A percentile compares a stretch with the other conserved stretches of the same genome.
phyloP scores from a whole-genome alignment of 2,797 vertebrate genomes.

The Epinephelus coioides region DNA sequence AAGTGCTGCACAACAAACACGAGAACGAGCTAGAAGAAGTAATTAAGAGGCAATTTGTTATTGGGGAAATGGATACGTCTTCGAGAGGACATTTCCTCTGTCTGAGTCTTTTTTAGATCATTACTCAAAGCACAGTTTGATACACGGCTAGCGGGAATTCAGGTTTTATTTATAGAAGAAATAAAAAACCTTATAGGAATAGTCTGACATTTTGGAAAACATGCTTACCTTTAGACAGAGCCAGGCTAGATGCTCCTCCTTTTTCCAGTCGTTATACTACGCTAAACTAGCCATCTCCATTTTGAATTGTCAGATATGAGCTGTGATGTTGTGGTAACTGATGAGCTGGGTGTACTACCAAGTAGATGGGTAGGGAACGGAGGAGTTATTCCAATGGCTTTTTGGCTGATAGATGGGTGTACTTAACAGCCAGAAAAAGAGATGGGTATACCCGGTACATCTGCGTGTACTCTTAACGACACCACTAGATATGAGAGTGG shows the following conservation, averaged over 20 bases:
- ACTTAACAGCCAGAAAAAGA: too few species aligned
- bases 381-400: too few species aligned
- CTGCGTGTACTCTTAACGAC: too few species aligned
- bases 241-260: neutral
- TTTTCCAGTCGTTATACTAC: neutral
- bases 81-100: neutral
- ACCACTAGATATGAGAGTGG: neutral
- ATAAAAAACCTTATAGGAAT: neutral
- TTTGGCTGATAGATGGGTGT: too few species aligned
- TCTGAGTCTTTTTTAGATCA: conserved; percentile 11
- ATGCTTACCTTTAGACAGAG: neutral
- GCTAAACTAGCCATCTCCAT: neutral
- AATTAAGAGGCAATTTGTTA: conserved; percentile 8
- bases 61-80: conserved; percentile 1
- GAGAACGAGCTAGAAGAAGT: neutral
- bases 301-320: too few species aligned
- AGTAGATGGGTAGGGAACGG: too few species aligned
- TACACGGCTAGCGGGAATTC: neutral
- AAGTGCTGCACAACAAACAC: conserved; percentile 58
- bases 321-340: too few species aligned
- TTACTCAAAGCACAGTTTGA: conserved; percentile 12
- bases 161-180: conserved; percentile 11
- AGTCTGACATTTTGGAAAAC: neutral
- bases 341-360: too few species aligned
- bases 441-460: too few species aligned